Conservation (phyloP, 2,888 invertebrate genomes). For the Ectropis crepuscularia region DNA sequence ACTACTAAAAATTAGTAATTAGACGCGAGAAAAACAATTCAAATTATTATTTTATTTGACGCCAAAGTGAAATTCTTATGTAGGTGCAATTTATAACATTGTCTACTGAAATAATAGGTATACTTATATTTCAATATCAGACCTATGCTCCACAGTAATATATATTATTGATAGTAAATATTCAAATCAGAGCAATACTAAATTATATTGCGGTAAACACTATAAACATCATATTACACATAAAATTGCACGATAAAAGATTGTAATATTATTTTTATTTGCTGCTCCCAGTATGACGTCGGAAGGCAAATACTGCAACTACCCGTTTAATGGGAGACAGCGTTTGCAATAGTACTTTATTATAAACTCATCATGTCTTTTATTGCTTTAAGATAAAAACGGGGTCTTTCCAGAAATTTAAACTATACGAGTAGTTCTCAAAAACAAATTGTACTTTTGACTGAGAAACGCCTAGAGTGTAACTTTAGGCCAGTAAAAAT, state of each 20-base stretch:
- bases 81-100: neutral
- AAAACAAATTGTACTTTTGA: too few relatives aligned
- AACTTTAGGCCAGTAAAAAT: too few relatives aligned
- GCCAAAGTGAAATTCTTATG: neutral
- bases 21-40: neutral
- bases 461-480: too few relatives aligned
- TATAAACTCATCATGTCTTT: neutral
- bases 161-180: slow-evolving; percentile 13
- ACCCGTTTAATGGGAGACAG: slow-evolving; percentile 36
- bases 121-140: slow-evolving; percentile 1
- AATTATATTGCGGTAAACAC: slow-evolving; percentile 28
- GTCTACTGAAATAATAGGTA: neutral
- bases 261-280: slow-evolving; percentile 55
- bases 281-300: slow-evolving; percentile 44
- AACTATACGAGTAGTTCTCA: too few relatives aligned
- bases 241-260: slow-evolving; percentile 37
- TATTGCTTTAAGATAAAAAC: too few relatives aligned
- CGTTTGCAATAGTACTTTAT: slow-evolving; percentile 44
- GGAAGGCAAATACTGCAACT: slow-evolving; percentile 45
- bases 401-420: too few relatives aligned
- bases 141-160: slow-evolving; percentile 9
- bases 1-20: too few relatives aligned
- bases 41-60: neutral
- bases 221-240: slow-evolving; percentile 29
- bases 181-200: slow-evolving; percentile 21